Conservation (phyloP, 2,888 invertebrate genomes). For the Exephanes ischioxanthus region DNA sequence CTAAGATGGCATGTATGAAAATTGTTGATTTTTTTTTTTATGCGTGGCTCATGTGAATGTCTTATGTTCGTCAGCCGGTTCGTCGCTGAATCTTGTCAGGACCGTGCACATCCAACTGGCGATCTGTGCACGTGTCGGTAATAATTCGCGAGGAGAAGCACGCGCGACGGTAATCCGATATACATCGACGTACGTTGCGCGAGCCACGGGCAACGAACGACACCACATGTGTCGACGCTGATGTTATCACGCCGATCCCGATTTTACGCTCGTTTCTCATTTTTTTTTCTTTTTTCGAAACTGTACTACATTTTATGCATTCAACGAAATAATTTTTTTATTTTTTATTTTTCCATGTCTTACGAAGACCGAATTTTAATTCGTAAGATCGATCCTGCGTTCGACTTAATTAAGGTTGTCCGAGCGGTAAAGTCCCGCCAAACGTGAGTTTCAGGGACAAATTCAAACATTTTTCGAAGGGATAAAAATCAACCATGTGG, state of each 20-base stretch:
- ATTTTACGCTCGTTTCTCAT: constrained; percentile 12
- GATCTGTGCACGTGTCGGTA: constrained; percentile 75
- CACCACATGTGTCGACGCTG: constrained; percentile 20
- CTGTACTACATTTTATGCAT: too few species aligned
- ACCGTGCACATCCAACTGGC: constrained; percentile 19
- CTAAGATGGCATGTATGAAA: not conserved
- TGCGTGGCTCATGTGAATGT: not conserved
- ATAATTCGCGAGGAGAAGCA: constrained; percentile 76
- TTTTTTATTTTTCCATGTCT: too few species aligned
- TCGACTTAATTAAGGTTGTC: too few species aligned
- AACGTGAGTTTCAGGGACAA: too few species aligned
- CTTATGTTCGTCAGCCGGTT: not conserved
- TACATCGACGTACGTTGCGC: constrained; percentile 20
- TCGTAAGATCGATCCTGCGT: too few species aligned
- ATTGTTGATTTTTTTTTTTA: not conserved
- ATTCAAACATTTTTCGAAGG: too few species aligned
- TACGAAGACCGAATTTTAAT: too few species aligned
- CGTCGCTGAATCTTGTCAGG: constrained; percentile 6
- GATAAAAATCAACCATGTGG: too few species aligned
- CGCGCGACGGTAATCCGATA: constrained; percentile 71
- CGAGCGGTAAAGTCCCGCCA: too few species aligned
- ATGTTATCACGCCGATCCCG: constrained; percentile 21
- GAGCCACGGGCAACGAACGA: constrained; percentile 12
- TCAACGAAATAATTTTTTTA: too few species aligned
- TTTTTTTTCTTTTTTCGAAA: not conserved